Evolutionary conservation across 1,140 invertebrate species (phyloP).

Genomic region (Antheraea mylitta): DNA sequence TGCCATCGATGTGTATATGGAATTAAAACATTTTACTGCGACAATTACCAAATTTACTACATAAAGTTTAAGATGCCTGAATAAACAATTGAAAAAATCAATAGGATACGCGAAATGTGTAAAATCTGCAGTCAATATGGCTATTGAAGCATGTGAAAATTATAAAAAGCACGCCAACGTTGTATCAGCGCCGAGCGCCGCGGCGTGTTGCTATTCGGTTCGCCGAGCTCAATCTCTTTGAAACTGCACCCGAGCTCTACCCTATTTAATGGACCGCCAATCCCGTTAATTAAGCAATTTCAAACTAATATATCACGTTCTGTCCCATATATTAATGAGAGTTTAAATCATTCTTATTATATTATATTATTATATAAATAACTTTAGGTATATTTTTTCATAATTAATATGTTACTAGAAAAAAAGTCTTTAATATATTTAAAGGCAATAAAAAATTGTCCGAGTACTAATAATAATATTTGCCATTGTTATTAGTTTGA

Average conservation of each 20-base stretch:
- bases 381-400: too few species aligned
- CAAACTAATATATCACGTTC: conserved; percentile 19
- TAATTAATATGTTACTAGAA: too few species aligned
- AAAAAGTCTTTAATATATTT: too few species aligned
- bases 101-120: background rate
- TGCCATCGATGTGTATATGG: too few species aligned
- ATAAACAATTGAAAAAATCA: background rate
- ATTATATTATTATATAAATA: background rate
- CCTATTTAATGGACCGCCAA: conserved; percentile 61
- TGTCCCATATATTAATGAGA: background rate
- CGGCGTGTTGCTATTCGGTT: conserved; percentile 13
- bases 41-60: too few species aligned
- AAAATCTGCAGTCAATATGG: background rate
- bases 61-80: too few species aligned
- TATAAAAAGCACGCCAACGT: conserved; percentile 21
- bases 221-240: conserved; percentile 54
- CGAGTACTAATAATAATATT: too few species aligned
- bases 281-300: conserved; percentile 64
- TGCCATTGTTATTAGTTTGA: too few species aligned
- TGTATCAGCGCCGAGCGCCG: conserved; percentile 34
- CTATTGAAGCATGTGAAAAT: conserved; percentile 17
- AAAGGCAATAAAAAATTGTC: too few species aligned
- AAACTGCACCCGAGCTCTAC: conserved; percentile 53
- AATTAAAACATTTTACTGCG: too few species aligned
- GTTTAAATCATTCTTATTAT: background rate